Conservation (phyloP, 2,888 invertebrate genomes). For the Meteorus cinctellus region DNA sequence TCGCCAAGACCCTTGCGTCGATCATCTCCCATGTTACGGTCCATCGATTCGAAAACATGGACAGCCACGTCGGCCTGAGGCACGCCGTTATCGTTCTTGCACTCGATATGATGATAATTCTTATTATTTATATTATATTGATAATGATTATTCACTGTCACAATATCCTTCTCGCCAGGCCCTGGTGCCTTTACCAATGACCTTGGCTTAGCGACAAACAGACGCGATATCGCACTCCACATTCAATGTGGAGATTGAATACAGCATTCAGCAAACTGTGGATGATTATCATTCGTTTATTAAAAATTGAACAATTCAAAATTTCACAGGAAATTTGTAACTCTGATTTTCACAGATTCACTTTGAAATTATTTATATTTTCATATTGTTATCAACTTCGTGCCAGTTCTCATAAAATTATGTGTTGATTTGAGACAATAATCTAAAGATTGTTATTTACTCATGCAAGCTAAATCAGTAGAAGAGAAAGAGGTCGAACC, state of each 20-base stretch:
- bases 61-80: conserved; percentile 67
- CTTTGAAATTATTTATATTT: not conserved
- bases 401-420: not conserved
- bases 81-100: conserved; percentile 55
- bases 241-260: conserved; percentile 63
- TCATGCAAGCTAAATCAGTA: not conserved
- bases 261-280: conserved; percentile 24
- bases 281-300: conserved; percentile 9
- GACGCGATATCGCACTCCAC: conserved; percentile 72
- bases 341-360: not conserved
- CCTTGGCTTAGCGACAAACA: conserved; percentile 67
- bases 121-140: conserved; percentile 31
- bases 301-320: conserved; percentile 13
- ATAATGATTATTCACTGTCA: conserved; percentile 24
- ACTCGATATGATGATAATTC: conserved; percentile 49
- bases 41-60: conserved; percentile 72
- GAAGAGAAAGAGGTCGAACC: not conserved
- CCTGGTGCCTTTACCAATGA: conserved; percentile 58
- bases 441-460: not conserved
- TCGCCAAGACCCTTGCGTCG: conserved; percentile 64
- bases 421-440: not conserved
- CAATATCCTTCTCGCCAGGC: conserved; percentile 53
- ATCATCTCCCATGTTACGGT: conserved; percentile 71
- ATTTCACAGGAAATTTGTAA: not conserved
- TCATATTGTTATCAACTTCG: not conserved